Base-by-base conservation (phyloP, 2,797 vertebrate species). In the Ctenopoma multispine region DNA sequence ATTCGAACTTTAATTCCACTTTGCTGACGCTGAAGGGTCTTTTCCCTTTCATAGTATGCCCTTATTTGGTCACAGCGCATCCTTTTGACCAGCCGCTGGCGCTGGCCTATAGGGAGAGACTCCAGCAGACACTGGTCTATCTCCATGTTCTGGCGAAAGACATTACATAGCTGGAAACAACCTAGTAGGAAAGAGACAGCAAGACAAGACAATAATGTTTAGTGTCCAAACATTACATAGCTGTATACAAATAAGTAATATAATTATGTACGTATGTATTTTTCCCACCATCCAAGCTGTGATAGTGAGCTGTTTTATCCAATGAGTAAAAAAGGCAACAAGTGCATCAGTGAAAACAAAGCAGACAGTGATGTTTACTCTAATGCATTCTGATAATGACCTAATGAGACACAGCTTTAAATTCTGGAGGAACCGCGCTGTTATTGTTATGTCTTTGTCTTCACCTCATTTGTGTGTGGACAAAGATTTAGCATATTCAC, bases 71-170 rank as follows among this genome's bases (percentile, higher is more conserved):
- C 97, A 10, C 96, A 96, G 79, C 97, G 97, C 96, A 98, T 97
- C 66, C 97, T 96, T 72, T 94, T 95, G 87, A 98, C 97, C 90
- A 99, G 91, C 72, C 97, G 92, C 92, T 98, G 97, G 50, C 97
- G 93, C 90, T 98, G 97, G 81, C 97, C 96, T 0, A 97, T 90
- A 44, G 97, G 97, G 57, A 99, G 96, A 75, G 97, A 97, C 94
- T 99, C 97, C 95, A 99, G 95, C 92, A 99, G 92, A 87, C 97
- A 98, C 94, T 98, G 97, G 95, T 99, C 97, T 90, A 99, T 98
- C 96, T 99, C 97, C 97, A 99, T 99, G 91, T 97, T 97, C 92
- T 96, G 97, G 54, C 97, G 96, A 82, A 99, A 99, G 84, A 96
- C 95, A 85, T 97, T 98, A 96, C 97, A 99, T 96, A 99, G 96